These are phyloP conservation scores for Poecilia latipinna DNA, from an alignment of 2,113 vertebrate species.

Conservation along the genomic window DNA sequence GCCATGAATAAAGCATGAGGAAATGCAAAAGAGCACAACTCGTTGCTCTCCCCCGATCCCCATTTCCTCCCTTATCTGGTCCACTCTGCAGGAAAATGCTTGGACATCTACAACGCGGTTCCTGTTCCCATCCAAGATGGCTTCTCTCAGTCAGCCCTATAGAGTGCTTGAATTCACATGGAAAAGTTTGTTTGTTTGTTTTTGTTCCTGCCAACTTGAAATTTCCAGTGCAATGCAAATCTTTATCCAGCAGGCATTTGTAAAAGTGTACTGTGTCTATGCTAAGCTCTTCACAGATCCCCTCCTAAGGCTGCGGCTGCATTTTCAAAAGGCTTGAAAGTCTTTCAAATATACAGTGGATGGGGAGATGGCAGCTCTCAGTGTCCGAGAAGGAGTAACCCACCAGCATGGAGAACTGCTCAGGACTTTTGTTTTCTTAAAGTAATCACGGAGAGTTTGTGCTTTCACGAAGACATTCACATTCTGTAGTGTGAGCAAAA, in stretches of 20 bases:
- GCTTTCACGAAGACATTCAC: background rate
- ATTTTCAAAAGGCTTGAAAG: slow-evolving; percentile 26
- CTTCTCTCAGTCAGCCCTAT: slow-evolving; percentile 23
- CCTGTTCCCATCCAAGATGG: background rate
- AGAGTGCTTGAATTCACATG: slow-evolving; percentile 32
- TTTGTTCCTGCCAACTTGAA: slow-evolving; percentile 38
- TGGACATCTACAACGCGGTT: background rate
- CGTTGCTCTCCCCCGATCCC: slow-evolving; percentile 13
- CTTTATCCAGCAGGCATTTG: slow-evolving; percentile 41
- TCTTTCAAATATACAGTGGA: slow-evolving; percentile 44
- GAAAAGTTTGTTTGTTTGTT: slow-evolving; percentile 16
- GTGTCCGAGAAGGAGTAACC: slow-evolving; percentile 4
- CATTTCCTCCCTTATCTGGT: background rate
- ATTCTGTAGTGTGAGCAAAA: background rate
- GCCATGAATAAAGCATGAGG: slow-evolving; percentile 77
- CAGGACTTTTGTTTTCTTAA: background rate
- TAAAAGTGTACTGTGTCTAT: slow-evolving; percentile 32
- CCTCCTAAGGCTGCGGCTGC: slow-evolving; percentile 40
- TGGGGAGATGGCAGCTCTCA: slow-evolving; percentile 44
- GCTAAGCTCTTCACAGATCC: slow-evolving; percentile 14
- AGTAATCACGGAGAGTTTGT: background rate
- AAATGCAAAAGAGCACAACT: slow-evolving; percentile 59
- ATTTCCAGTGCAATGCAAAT: slow-evolving; percentile 60
- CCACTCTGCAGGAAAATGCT: slow-evolving; percentile 1
- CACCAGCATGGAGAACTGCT: slow-evolving; percentile 2